Evolutionary conservation across 2,797 vertebrate genomes (phyloP), one percentile per base, ranked within the genome.

Genomic region (Lacerta viridis): DNA sequence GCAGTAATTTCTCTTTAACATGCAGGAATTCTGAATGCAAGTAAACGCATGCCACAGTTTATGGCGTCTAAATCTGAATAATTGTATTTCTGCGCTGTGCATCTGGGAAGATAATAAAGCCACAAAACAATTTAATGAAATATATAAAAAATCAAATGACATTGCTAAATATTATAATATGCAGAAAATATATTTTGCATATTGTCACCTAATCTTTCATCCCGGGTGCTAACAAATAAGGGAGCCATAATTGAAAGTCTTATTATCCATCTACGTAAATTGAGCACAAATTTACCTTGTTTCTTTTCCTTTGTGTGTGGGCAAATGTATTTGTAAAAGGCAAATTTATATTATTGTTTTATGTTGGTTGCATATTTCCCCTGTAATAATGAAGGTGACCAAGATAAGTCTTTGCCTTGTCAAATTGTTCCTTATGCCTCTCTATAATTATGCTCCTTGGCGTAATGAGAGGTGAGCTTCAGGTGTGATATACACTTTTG

Each of bases 71-170:
- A 97, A 97, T 96, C 96, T 97, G 97, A 97, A 97, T 97, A 97
- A 97, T 97, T 97, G 96, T 97, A 96, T 97, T 97, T 97, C 96
- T 96, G 95, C 95, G 95, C 96, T 94, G 95, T 97, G 97, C 96
- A 97, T 97, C 97, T 97, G 96, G 96, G 96, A 96, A 97, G 96
- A 97, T 97, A 97, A 97, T 97, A 97, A 97, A 97, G 96, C 95
- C 95, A 97, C 97, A 97, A 97, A 97, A 96, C 97, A 97, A 97
- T 97, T 97, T 97, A 97, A 97, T 97, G 96, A 97, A 97, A 97
- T 96, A 96, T 97, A 97, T 97, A 97, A 96, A 97, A 96, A 97
- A 97, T 97, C 95, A 95, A 97, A 97, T 96, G 95, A 96, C 96
- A 96, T 97, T 97, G 96, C 97, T 97, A 97, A 97, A 97, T 97